Base-by-base conservation (phyloP, 2,888 invertebrate genomes). In the Ellobium chinense region DNA sequence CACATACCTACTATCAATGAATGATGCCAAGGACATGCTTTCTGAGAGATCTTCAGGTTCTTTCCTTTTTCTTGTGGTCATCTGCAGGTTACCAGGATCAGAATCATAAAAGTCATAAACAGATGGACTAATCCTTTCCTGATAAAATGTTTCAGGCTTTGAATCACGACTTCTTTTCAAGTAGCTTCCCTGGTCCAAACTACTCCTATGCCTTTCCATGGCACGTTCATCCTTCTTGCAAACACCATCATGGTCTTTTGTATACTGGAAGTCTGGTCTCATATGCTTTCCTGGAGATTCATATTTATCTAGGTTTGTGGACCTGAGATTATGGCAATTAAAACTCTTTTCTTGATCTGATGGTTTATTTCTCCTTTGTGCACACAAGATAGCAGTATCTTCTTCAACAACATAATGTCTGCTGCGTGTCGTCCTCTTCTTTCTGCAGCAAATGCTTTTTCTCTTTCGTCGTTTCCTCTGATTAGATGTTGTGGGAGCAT, bases 21-120 rank as follows among this genome's bases (percentile, higher is more conserved):
- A 74, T 29, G 74, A 63, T 31, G 74, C 62, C 14, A 63, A 63
- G 5, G 62, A 31, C 46, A 63, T n/a, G 14, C 46, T 58, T 24
- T 27, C 60, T 2, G 24, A 7, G 18, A 21, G 1, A 1, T 34
- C 56, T 46, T 12, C 36, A 24, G 58, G n/a, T 37, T 5, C 27
- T 14, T 4, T 36, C 1, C 29, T 60, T 72, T 58, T 60, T 12
- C 36, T 58, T 37, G 24, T 58, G 31, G 60, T 14, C 12, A 21
- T 27, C 36, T n/a, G 72, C 58, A 60, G 24, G 24, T 58, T 58
- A 37, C 72, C 31, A 5, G n/a, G 3, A 7, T 72, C 37, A 36
- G 14, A 14, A n/a, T 60, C 72, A 37, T 58, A 24, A n/a, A 60
- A 72, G 37, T 72, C 60, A 37, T 72, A 72, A 36, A 72, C 36